Conservation (phyloP, 2,113 vertebrate species). For the Grallaria varia region DNA sequence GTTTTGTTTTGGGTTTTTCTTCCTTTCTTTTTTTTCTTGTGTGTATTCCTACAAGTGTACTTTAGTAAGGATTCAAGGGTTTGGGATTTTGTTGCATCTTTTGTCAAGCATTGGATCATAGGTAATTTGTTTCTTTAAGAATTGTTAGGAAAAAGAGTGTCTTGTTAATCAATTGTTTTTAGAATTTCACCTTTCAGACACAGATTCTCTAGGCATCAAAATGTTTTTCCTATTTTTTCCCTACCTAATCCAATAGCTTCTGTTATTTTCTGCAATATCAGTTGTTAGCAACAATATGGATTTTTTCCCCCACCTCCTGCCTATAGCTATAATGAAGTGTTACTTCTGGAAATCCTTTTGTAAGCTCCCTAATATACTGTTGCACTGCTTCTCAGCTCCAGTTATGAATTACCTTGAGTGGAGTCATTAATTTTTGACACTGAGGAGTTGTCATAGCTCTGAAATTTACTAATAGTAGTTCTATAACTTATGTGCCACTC, state of each 20-base stretch:
- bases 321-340: not conserved
- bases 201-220: not conserved
- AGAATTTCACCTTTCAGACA: not conserved
- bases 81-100: not conserved
- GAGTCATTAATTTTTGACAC: not conserved
- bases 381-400: not conserved
- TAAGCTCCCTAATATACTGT: not conserved
- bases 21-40: not conserved
- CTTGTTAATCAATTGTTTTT: not conserved
- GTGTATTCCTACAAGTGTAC: not conserved
- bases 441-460: not conserved
- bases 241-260: not conserved
- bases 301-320: not conserved
- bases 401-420: not conserved
- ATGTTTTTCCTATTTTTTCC: not conserved
- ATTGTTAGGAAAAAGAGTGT: not conserved
- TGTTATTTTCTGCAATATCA: not conserved
- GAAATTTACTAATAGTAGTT: not conserved
- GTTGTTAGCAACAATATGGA: not conserved
- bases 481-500: not conserved
- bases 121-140: not conserved
- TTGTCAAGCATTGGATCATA: not conserved
- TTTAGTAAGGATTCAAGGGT: not conserved
- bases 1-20: no score
- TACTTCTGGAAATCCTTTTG: not conserved